A percentile compares a stretch with the other conserved stretches of the same genome.
These are phyloP conservation scores for Euthynnus affinis DNA, from an alignment of 2,797 vertebrate genomes.

Conservation along the genomic window DNA sequence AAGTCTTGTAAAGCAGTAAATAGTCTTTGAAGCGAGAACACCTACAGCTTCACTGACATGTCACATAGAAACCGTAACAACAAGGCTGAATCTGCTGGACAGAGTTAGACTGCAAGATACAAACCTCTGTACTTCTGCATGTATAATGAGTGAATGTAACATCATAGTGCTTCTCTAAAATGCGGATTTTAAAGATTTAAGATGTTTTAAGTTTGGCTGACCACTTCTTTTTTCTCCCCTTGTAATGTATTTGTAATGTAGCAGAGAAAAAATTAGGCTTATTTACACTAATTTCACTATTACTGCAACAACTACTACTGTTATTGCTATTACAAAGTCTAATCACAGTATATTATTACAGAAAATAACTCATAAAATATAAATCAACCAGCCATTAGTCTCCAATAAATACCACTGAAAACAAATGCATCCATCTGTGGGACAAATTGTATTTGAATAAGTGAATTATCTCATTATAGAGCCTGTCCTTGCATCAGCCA, in stretches of 20 bases:
- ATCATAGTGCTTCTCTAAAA: neutral
- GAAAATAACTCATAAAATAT: neutral
- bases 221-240: no score
- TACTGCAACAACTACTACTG: neutral
- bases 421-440: conserved; percentile 1
- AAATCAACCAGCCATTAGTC: neutral
- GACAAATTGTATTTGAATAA: conserved; percentile 17
- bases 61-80: conserved; percentile 21
- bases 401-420: neutral
- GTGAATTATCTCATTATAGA: neutral
- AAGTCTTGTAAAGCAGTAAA: neutral
- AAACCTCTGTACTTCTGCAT: neutral
- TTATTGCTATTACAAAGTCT: neutral
- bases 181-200: no score
- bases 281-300: conserved; percentile 21
- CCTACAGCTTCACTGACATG: conserved; percentile 12
- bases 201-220: no score
- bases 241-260: neutral
- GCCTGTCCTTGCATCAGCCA: conserved; percentile 3
- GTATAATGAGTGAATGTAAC: neutral
- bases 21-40: conserved; percentile 35
- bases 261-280: neutral
- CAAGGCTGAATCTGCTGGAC: neutral
- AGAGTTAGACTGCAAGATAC: neutral
- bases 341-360: neutral